Base-by-base conservation (phyloP, 2,113 vertebrate species). In the Grus americana region DNA sequence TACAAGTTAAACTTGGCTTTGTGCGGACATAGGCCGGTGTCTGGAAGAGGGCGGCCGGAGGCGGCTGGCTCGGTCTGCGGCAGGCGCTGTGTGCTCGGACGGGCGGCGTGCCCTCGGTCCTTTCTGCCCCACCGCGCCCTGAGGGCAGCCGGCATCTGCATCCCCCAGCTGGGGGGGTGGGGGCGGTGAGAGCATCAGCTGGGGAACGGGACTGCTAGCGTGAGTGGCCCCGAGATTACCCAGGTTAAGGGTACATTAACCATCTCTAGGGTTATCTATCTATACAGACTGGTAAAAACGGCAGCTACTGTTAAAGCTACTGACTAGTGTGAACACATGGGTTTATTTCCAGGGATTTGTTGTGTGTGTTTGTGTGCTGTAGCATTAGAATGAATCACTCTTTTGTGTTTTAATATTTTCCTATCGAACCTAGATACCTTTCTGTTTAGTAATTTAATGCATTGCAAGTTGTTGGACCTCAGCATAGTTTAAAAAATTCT, bases 191-290 rank as follows among this genome's bases (percentile, higher is more conserved):
- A 29, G 44, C 32, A 5, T 20, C 55, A 3, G 8, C 46, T 4
- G 11, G 32, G 30, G 36, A 32, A 8, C 10, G 12, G 15, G 32
- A 11, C 66, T 9, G 16, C 17, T 20, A 8, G 27, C 16, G 62
- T 8, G 6, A 20, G 59, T 3, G 24, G 14, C 14, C 13, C 47
- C 4, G 1, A 9, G 26, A 10, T 11, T 18, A 8, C 32, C 30
- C 36, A 32, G 9, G 6, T 12, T 22, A 8, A 47, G 49, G 12
- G 4, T 12, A 1, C 5, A 0, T 19, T 24, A 12, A 4, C 36
- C 21, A 1, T 12, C 3, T 15, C 1, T 8, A 3, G 22, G 16
- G 17, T 3, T 32, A 3, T 7, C 26, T 34, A 0, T 18, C 1
- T 22, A 6, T 2, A 4, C 6, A 3, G 40, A 1, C 34, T 20